A percentile compares a stretch with the other conserved stretches of the same genome.
phyloP scores from a whole-genome alignment of 2,113 vertebrate genomes.

The Ochotona princeps region DNA sequence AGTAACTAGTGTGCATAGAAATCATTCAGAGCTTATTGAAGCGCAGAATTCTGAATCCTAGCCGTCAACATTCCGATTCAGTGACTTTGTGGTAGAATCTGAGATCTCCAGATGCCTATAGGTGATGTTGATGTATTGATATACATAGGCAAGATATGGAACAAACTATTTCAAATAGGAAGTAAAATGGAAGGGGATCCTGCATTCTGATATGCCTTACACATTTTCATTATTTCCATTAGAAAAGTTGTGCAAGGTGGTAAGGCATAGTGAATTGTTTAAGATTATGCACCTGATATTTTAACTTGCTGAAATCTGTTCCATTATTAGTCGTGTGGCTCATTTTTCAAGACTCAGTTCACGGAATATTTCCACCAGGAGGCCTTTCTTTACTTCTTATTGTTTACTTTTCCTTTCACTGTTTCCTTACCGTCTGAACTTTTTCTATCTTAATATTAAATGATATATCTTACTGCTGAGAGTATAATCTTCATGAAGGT shows the following conservation, averaged over 20 bases:
- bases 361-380: neutral
- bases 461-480: neutral
- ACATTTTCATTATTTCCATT: slow-evolving; percentile 14
- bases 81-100: neutral
- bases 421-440: neutral
- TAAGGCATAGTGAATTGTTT: neutral
- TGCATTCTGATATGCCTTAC: neutral
- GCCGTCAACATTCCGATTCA: neutral
- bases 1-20: neutral
- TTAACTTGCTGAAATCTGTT: neutral
- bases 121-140: neutral
- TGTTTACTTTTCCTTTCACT: neutral
- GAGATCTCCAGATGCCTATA: neutral
- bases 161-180: neutral
- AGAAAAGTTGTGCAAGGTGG: neutral
- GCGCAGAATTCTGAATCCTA: neutral
- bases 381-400: neutral
- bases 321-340: neutral
- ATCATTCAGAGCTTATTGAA: neutral
- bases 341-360: neutral
- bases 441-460: neutral
- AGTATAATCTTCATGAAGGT: neutral
- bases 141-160: neutral
- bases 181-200: neutral
- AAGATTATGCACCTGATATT: neutral